A percentile compares a stretch with the other conserved stretches of the same genome.
phyloP scores from a whole-genome alignment of 2,797 vertebrate species.

The Bufotes viridis region DNA sequence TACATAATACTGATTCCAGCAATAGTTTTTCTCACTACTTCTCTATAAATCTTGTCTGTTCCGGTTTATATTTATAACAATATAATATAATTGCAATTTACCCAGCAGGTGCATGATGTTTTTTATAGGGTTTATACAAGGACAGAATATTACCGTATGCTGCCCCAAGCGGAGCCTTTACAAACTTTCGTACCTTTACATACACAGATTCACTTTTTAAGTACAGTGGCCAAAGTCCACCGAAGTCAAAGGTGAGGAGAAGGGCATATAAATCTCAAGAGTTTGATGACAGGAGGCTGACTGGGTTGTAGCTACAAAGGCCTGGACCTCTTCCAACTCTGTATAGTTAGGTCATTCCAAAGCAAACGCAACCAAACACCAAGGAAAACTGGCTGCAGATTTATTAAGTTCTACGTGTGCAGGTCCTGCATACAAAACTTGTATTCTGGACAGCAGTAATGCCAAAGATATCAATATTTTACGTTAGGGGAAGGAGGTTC shows the following conservation, averaged over 20 bases:
- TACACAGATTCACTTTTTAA: too few relatives aligned
- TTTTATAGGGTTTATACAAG: background rate
- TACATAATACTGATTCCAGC: constrained; percentile 5
- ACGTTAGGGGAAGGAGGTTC: too few relatives aligned
- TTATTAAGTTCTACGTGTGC: background rate
- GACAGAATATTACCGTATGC: background rate
- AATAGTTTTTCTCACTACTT: background rate
- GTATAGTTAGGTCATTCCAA: constrained; percentile 27
- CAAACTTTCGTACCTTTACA: constrained; percentile 14
- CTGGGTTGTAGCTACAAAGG: constrained; percentile 45
- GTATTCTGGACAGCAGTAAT: background rate
- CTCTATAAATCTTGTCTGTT: background rate
- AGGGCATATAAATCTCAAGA: constrained; percentile 39
- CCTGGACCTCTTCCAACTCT: constrained; percentile 20
- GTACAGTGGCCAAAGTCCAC: constrained; percentile 9
- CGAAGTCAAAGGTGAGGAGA: constrained; percentile 40
- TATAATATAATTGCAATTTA: background rate
- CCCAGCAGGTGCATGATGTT: background rate
- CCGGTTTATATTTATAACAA: background rate
- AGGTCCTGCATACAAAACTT: background rate
- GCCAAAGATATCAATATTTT: background rate
- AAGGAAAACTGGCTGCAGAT: background rate
- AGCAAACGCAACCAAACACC: constrained; percentile 33
- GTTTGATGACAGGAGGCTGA: background rate
- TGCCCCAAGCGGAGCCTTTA: constrained; percentile 5